Evolutionary conservation across 2,888 invertebrate genomes (phyloP).

Genomic region (Orthosia incerta): DNA sequence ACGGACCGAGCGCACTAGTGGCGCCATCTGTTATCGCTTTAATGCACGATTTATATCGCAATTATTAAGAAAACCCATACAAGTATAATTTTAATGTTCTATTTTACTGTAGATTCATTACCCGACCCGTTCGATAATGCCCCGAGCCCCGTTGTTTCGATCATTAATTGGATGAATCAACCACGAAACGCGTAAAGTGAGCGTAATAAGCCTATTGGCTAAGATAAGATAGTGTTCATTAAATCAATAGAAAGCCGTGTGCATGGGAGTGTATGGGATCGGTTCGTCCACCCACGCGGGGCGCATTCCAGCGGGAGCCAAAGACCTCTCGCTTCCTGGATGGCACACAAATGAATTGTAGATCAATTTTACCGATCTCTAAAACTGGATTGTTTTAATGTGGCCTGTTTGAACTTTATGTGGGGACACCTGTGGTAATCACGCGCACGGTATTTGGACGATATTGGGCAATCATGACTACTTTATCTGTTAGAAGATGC

Average conservation of each 20-base stretch:
- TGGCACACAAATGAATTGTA: constrained; percentile 79
- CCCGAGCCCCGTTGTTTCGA: constrained; percentile 38
- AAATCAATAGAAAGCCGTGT: constrained; percentile 89
- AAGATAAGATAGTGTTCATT: constrained; percentile 89
- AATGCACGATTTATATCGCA: constrained; percentile 47
- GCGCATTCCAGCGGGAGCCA: constrained; percentile 89
- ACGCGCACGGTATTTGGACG: constrained; percentile 34
- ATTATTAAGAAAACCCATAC: constrained; percentile 52
- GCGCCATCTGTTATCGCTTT: constrained; percentile 73
- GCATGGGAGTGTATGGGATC: constrained; percentile 78
- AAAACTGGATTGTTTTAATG: constrained; percentile 71
- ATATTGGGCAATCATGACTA: constrained; percentile 40
- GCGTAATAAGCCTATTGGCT: constrained; percentile 85
- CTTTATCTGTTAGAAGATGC: constrained; percentile 9
- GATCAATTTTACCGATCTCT: constrained; percentile 73
- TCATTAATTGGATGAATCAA: constrained; percentile 65
- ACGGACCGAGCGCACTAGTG: constrained; percentile 33
- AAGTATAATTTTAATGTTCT: constrained; percentile 52
- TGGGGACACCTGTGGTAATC: constrained; percentile 61
- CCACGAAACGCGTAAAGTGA: constrained; percentile 75
- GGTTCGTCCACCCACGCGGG: constrained; percentile 81
- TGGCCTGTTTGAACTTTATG: constrained; percentile 55
- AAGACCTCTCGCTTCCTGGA: constrained; percentile 89
- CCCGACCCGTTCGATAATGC: constrained; percentile 44
- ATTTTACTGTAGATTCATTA: constrained; percentile 56